Percentiles rank a stretch among this genome's conserved stretches.
Conservation (phyloP, 2,888 invertebrate species). For the Trichopria drosophilae region DNA sequence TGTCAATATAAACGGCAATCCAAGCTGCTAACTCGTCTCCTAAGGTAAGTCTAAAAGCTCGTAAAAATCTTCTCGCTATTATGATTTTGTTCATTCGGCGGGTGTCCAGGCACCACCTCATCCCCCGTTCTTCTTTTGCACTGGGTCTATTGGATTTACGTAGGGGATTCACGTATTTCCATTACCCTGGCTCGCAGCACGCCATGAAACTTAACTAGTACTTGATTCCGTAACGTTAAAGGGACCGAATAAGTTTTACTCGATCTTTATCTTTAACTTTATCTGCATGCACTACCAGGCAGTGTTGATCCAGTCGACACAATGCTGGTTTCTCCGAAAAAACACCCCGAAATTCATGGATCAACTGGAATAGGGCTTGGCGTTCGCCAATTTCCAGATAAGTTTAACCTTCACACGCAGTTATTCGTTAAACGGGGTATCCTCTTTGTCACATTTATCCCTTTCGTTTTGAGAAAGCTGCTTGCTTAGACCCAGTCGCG, state of each 20-base stretch:
- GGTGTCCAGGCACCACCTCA: constrained; percentile 9
- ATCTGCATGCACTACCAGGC: constrained; percentile 6
- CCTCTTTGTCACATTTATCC: no score
- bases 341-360: constrained; percentile 4
- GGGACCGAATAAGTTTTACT: constrained; percentile 9
- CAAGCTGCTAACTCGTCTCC: constrained; percentile 1
- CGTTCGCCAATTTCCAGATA: no score
- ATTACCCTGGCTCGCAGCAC: constrained; percentile 11
- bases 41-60: constrained; percentile 1
- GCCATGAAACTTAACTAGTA: background rate
- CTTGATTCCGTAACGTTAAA: constrained; percentile 2
- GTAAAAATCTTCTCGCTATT: constrained; percentile 5
- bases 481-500: no score
- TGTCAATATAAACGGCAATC: constrained; percentile 6
- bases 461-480: no score
- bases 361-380: background rate
- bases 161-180: constrained; percentile 10
- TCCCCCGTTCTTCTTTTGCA: constrained; percentile 8
- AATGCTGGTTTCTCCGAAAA: constrained; percentile 9
- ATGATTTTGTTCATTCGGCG: constrained; percentile 10
- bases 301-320: constrained; percentile 3
- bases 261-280: background rate
- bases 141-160: constrained; percentile 10
- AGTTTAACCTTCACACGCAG: no score
- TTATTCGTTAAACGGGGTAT: no score